These are phyloP conservation scores for Lissonota sp. DNA, from an alignment of 2,888 invertebrate genomes.

Conservation along the genomic window DNA sequence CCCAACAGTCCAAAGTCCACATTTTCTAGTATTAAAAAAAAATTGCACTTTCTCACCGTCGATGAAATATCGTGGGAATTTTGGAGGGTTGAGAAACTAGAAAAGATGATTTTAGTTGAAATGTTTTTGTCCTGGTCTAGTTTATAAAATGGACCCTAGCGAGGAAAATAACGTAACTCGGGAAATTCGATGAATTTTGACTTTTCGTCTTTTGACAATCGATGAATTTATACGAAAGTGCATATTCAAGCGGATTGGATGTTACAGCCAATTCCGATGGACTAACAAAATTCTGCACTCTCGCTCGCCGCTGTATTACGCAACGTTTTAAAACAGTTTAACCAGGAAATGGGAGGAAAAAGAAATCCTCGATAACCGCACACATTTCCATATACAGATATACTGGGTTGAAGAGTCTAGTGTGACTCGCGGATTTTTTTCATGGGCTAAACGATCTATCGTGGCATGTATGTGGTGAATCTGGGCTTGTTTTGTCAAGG, in stretches of 20 bases:
- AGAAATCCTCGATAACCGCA: conserved; percentile 30
- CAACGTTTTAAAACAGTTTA: conserved; percentile 53
- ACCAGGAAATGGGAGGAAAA: conserved; percentile 11
- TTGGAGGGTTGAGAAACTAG: no score
- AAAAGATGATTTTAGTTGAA: no score
- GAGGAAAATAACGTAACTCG: no score
- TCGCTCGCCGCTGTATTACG: conserved; percentile 32
- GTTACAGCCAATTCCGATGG: conserved; percentile 40
- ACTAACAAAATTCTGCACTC: conserved; percentile 51
- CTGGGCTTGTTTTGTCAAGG: conserved; percentile 47
- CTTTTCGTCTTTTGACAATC: not conserved
- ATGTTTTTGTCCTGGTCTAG: no score
- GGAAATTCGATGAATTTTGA: not conserved
- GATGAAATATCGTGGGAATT: no score
- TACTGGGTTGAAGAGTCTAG: conserved; percentile 27
- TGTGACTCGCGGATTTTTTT: conserved; percentile 7
- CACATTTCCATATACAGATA: not conserved
- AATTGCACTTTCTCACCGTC: no score
- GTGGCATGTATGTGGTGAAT: conserved; percentile 25
- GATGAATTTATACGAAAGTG: not conserved
- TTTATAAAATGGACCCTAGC: no score
- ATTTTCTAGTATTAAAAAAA: no score
- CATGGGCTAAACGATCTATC: conserved; percentile 7
- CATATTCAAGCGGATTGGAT: conserved; percentile 27
- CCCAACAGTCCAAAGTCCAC: no score